Percentiles rank a stretch among this genome's conserved stretches.
phyloP scores from a whole-genome alignment of 2,113 vertebrate species.

The Mesoclemmys tuberculata region DNA sequence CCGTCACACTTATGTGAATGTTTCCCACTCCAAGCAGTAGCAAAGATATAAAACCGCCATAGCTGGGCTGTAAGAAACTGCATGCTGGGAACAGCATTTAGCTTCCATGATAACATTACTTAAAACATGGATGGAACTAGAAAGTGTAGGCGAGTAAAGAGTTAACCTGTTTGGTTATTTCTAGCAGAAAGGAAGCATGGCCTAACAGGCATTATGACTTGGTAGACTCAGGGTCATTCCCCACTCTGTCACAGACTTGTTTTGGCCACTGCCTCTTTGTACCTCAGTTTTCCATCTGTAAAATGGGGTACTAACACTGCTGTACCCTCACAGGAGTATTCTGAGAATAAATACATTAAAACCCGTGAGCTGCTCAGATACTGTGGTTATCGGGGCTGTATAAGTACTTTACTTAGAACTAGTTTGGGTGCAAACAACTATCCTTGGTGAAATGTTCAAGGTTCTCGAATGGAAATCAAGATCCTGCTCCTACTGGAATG shows the following conservation, averaged over 20 bases:
- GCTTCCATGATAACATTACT: rapidly evolving
- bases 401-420: neutral
- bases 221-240: neutral
- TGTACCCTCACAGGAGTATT: neutral
- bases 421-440: neutral
- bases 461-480: neutral
- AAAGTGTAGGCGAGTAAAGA: neutral
- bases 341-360: neutral
- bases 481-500: neutral
- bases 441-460: neutral
- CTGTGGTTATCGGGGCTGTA: neutral
- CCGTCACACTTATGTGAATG: neutral
- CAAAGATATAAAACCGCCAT: rapidly evolving
- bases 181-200: neutral
- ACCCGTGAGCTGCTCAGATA: neutral
- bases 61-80: neutral
- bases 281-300: neutral
- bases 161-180: too few species aligned
- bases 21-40: neutral
- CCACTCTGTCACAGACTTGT: neutral
- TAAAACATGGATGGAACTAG: neutral
- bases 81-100: neutral
- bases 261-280: neutral
- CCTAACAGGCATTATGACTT: neutral
- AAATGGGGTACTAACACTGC: neutral